Percentiles rank a stretch among this genome's conserved stretches.
phyloP scores from a whole-genome alignment of 2,888 invertebrate genomes.

The Troilus luridus region DNA sequence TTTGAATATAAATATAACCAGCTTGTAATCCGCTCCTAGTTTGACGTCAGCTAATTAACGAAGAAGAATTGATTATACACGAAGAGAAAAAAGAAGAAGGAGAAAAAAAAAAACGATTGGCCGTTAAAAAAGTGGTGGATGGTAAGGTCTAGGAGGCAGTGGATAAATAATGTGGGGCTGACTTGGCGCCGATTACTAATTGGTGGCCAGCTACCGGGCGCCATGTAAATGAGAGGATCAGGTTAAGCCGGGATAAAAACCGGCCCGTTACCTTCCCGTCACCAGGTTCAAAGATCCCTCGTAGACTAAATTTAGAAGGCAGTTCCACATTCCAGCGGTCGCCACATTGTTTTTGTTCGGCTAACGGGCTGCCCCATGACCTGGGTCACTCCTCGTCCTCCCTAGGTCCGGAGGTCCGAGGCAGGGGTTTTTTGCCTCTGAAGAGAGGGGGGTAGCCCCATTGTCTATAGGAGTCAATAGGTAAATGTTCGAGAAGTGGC shows the following conservation, averaged over 20 bases:
- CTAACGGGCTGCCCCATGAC: conserved; percentile 49
- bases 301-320: conserved; percentile 58
- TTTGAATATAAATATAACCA: conserved; percentile 50
- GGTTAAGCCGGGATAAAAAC: conserved; percentile 57
- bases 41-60: conserved; percentile 36
- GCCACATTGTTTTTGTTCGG: conserved; percentile 55
- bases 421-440: neutral
- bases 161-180: conserved; percentile 55
- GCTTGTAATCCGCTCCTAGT: conserved; percentile 38
- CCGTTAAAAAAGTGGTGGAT: conserved; percentile 48
- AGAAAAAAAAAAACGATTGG: neutral
- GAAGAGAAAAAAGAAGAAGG: neutral
- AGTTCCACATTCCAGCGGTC: conserved; percentile 46
- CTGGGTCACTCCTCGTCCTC: conserved; percentile 24
- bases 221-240: conserved; percentile 59
- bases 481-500: neutral
- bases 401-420: neutral
- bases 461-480: neutral
- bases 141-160: conserved; percentile 42
- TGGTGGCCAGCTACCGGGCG: conserved; percentile 53
- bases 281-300: conserved; percentile 58
- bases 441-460: neutral
- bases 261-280: conserved; percentile 55
- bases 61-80: conserved; percentile 48
- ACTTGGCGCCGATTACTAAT: conserved; percentile 54